Evolutionary conservation across 1,140 invertebrate genomes (phyloP), one percentile per base, ranked within the genome.

Genomic region (Frieseomelitta varia): DNA sequence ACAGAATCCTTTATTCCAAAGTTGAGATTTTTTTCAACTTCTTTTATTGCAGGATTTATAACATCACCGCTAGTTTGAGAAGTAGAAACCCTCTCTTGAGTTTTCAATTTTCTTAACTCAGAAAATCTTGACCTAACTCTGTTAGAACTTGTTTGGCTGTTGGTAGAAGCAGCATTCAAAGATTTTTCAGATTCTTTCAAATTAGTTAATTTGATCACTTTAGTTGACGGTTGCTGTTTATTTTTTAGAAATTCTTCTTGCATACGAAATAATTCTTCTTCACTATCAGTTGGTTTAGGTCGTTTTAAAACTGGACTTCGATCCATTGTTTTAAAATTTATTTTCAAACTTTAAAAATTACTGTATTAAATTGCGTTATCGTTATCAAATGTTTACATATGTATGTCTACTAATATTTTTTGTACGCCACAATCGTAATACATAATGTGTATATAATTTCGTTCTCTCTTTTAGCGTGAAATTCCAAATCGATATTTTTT

Each of bases 231-330:
- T 75, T 95, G 92, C 39, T 94, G 91, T 74, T 93, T 92, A 12
- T 94, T 92, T 69, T 93, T 93, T 4, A 96, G 88, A 89, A 97
- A 97, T 76, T 97, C 96, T 85, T 96, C 95, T 90, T 97, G 97
- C 95, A 97, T 96, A 65, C 95, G 95, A 27, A 97, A 94, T 67
- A 97, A 94, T 88, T 97, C 96, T 34, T 97, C 96, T 87, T 97
- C 97, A 53, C 92, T 95, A 89, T 97, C 97, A 8, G 94, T 95
- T 2, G 95, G 95, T 87, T 96, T 96, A 0, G 97, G 96, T 88
- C 97, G 94, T 84, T 93, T 94, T 0, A 91, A 76, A 69, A 73
- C 24, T 53, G 85, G 47, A 55, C n/a, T 27, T n/a, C 58, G 15
- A 58, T 79, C 80, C 88, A 90, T 90, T 4, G 17, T 51, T 63